Conservation (phyloP, 2,888 invertebrate genomes). For the Ennomos erosarius region DNA sequence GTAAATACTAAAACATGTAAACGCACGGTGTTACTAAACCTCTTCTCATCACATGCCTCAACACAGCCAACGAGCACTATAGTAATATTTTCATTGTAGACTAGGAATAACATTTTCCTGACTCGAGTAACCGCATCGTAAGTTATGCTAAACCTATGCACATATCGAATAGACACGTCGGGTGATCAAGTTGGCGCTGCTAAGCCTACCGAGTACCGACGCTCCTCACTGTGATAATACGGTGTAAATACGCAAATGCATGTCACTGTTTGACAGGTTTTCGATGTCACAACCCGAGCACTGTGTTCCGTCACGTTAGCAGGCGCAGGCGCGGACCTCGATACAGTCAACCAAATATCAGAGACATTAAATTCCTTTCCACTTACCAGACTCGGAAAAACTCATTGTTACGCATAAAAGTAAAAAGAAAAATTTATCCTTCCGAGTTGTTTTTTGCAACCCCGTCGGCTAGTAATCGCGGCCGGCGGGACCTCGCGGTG, state of each 20-base stretch:
- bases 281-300: constrained; percentile 84
- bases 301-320: constrained; percentile 82
- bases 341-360: constrained; percentile 43
- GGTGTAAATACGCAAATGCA: constrained; percentile 84
- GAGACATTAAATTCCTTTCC: constrained; percentile 38
- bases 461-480: constrained; percentile 43
- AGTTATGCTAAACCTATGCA: constrained; percentile 84
- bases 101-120: constrained; percentile 82
- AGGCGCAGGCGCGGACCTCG: constrained; percentile 74
- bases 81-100: constrained; percentile 83
- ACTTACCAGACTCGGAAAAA: constrained; percentile 28
- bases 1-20: constrained; percentile 81
- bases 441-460: constrained; percentile 40
- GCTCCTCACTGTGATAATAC: constrained; percentile 61
- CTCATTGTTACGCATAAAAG: constrained; percentile 15
- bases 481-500: constrained; percentile 56
- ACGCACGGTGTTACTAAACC: constrained; percentile 84
- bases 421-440: constrained; percentile 7
- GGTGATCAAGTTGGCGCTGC: constrained; percentile 60
- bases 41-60: constrained; percentile 84
- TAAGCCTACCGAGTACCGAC: constrained; percentile 56
- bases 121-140: constrained; percentile 83
- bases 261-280: constrained; percentile 84
- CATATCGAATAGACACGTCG: constrained; percentile 74
- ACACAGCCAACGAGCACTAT: constrained; percentile 84